Evolutionary conservation across 2,888 invertebrate genomes (phyloP), one percentile per base, ranked within the genome.

Genomic region (Troilus luridus): DNA sequence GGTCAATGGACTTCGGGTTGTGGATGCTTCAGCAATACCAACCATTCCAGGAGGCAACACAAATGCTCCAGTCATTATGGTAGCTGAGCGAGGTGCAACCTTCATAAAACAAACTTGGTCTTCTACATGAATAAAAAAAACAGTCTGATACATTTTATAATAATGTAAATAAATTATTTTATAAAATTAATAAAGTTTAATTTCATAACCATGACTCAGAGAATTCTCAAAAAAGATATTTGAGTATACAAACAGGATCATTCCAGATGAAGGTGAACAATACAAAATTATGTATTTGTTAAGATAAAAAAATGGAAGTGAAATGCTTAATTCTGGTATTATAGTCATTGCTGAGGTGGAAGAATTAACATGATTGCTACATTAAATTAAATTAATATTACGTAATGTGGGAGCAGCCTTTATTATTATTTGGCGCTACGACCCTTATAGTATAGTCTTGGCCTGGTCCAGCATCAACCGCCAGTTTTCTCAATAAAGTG

Each of bases 21-120:
- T 94, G 8, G 94, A 94, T 90, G 94, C 93, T 41, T 94, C 94
- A 56, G 93, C 94, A 58, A 94, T 94, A 93, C 94, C 94, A 0
- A 92, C 92, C 21, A 93, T 94, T 11, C 93, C 93, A 3, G 93
- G 93, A 11, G 94, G 93, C 21, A 93, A 94, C 92, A 94, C 93
- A 3, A 93, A 94, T 64, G 94, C 94, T 3, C 93, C 94, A 7
- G 93, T 93, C 17, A 93, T 94, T 14, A 94, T 94, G 94, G 93
- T 94, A 9, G 94, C 93, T 1, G 94, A 94, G 92, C 93, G 93
- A 91, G 93, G 93, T 0, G 93, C 94, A 0, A 94, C 56, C 7
- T 67, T 72, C 58, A 72, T 90, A 27, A 72, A 77, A 58, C 67
- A 27, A 64, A 72, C 90, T 58, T 90, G 90, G 90, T 56, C 67